These are phyloP conservation scores for Gambelia wislizenii DNA, from an alignment of 2,797 vertebrate species.

Conservation along the genomic window DNA sequence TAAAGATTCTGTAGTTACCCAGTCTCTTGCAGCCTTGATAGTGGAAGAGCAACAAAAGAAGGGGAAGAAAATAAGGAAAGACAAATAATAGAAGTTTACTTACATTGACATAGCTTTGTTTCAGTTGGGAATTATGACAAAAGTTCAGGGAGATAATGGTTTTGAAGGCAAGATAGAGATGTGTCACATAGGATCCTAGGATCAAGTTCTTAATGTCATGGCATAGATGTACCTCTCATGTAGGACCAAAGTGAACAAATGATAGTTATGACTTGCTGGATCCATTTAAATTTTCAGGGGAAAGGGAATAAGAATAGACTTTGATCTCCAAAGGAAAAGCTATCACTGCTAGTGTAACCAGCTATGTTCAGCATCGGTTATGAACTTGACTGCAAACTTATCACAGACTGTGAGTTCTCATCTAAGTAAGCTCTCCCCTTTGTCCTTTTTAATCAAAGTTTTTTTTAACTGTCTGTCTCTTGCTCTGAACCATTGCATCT, in stretches of 20 bases:
- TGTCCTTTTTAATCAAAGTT: constrained; percentile 34
- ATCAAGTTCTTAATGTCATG: background rate
- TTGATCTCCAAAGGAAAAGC: constrained; percentile 22
- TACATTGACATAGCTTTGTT: background rate
- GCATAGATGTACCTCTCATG: background rate
- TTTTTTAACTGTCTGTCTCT: background rate
- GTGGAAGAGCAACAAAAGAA: background rate
- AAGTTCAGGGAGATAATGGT: no score
- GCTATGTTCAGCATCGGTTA: background rate
- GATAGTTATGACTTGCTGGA: background rate
- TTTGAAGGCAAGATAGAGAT: background rate
- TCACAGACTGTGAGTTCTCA: constrained; percentile 13
- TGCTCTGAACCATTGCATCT: background rate
- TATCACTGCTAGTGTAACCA: background rate
- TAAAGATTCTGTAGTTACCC: no score
- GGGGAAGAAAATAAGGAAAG: background rate
- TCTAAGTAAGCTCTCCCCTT: background rate
- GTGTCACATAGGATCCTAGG: background rate
- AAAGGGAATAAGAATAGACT: background rate
- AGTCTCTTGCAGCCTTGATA: no score
- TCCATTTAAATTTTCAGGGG: constrained; percentile 13
- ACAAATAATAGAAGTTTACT: background rate
- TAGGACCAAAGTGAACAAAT: background rate
- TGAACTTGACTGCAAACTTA: background rate
- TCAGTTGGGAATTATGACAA: background rate